A percentile compares a stretch with the other conserved stretches of the same genome.
Conservation (phyloP, 2,888 invertebrate species). For the Philonicus albiceps region DNA sequence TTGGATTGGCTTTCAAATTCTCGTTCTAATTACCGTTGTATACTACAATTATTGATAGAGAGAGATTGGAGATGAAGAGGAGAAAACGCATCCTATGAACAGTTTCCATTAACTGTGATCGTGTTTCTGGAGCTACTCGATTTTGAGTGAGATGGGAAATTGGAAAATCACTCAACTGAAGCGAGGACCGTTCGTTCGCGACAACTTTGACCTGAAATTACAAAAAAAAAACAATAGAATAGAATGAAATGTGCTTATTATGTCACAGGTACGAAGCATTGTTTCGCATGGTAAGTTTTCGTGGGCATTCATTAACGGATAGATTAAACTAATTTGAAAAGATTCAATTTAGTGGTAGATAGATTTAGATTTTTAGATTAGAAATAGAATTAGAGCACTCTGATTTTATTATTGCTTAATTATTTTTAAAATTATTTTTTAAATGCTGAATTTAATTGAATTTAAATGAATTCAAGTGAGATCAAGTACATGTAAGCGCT, state of each 20-base stretch:
- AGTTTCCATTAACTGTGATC: not conserved
- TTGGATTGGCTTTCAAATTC: not conserved
- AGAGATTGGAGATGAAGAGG: not conserved
- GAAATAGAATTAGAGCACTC: not conserved
- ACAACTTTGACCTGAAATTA: not conserved
- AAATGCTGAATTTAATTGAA: too few relatives aligned
- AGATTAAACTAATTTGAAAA: not conserved
- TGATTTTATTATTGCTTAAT: too few relatives aligned
- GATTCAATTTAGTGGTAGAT: not conserved
- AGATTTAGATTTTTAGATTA: not conserved
- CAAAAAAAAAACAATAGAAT: not conserved
- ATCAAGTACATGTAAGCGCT: too few relatives aligned
- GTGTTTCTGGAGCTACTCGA: not conserved
- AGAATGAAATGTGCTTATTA: not conserved
- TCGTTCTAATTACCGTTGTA: not conserved
- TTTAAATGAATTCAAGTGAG: too few relatives aligned
- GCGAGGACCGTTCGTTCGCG: not conserved
- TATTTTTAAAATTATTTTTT: too few relatives aligned
- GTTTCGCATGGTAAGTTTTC: not conserved
- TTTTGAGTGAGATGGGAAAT: not conserved
- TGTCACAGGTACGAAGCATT: not conserved
- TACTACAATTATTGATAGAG: not conserved
- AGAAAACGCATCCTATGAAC: not conserved
- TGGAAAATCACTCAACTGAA: not conserved
- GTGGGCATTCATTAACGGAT: not conserved